Conservation (phyloP, 2,113 vertebrate species). For the Oceanodroma tethys region DNA sequence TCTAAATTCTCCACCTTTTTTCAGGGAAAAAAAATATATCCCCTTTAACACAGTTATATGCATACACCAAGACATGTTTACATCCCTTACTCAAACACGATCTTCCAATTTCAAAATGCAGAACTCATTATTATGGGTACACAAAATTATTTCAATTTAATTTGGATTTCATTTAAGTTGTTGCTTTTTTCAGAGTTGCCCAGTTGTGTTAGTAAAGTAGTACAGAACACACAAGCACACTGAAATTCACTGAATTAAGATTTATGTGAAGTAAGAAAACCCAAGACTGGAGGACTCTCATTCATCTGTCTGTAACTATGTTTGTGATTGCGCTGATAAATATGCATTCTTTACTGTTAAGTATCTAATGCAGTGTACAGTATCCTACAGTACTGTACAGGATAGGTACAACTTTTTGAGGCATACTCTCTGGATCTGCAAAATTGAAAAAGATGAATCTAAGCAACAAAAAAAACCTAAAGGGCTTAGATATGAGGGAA, state of each 20-base stretch:
- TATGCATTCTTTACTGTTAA: neutral
- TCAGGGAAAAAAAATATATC: neutral
- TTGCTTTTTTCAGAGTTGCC: neutral
- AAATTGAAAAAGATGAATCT: neutral
- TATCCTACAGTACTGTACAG: neutral
- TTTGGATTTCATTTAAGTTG: neutral
- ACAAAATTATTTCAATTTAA: neutral
- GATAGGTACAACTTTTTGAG: neutral
- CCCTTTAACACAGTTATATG: neutral
- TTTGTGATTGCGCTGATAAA: neutral
- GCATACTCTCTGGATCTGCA: neutral
- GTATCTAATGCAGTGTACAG: neutral
- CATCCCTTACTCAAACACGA: rapidly evolving
- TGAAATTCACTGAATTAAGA: neutral
- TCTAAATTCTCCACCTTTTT: neutral
- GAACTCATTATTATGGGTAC: neutral
- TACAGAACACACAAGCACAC: neutral
- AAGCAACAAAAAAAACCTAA: neutral
- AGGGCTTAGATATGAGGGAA: neutral
- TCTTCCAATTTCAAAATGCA: neutral
- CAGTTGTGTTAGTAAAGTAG: neutral
- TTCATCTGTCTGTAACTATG: neutral
- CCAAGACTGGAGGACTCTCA: neutral
- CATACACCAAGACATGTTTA: neutral
- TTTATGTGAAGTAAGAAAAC: neutral